Base-by-base conservation (phyloP, 2,797 vertebrate species). In the Cuniculus paca region DNA sequence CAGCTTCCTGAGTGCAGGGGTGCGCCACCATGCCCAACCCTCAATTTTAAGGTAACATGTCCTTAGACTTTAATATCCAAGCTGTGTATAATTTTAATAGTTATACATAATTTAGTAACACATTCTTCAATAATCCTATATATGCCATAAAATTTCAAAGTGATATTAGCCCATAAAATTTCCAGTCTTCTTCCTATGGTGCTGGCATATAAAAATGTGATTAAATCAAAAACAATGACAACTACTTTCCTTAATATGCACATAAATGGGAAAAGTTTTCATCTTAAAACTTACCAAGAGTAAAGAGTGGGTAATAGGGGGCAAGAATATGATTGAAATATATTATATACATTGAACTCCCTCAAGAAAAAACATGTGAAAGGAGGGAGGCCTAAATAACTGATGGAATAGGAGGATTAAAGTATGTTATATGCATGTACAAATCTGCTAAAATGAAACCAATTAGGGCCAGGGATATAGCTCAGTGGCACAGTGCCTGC, bases 131-230 rank as follows among this genome's bases (percentile, higher is more conserved):
- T 68, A 61, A 75, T 19, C 63, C 48, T 50, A 65, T 26, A 86
- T 12, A n/a, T 28, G 36, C 7, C 54, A 63, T 52, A 68, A 88
- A 68, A n/a, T 89, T 85, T 75, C 56, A 86, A 94, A 31, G 28
- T 48, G 31, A 79, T 34, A 92, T n/a, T 84, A 92, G 45, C 50
- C 58, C 88, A 61, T n/a, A 87, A 95, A 92, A 88, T 61, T 50
- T 56, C 52, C 34, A 42, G 12, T 74, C 39, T 24, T 19, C n/a
- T 4, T 80, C n/a, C 68, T 65, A 78, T 1, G 31, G 10, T 78
- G 52, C 39, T 86, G 16, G 60, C 28, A 78, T 52, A 50, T 50
- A n/a, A 80, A 78, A 63, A 5, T 7, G 34, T 52, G 11, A 91
- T 68, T 12, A 87, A 92, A 92, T 74, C n/a, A 56, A 80, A 93